phyloP scores from a whole-genome alignment of 53 echinoderm and acorn worm species.

The Arbacia lixula region DNA sequence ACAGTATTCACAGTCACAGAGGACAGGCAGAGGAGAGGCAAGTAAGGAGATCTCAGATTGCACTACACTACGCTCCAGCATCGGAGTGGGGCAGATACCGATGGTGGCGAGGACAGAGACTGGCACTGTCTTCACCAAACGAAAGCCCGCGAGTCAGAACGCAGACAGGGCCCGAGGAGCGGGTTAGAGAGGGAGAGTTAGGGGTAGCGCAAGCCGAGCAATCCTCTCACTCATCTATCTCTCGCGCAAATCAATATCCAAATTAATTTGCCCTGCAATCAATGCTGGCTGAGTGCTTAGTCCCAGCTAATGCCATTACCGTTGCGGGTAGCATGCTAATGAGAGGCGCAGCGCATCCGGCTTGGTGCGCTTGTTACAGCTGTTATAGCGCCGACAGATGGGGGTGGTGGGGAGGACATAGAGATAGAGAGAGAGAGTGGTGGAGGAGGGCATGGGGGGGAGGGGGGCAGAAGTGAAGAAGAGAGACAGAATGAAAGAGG shows the following conservation, averaged over 20 bases:
- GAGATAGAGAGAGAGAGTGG: not conserved
- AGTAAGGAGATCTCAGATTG: too few relatives aligned
- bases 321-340: constrained; percentile 58
- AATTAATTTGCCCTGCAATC: constrained; percentile 63
- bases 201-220: constrained; percentile 10
- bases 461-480: not conserved
- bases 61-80: too few relatives aligned
- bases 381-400: constrained; percentile 30
- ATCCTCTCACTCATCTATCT: constrained; percentile 45
- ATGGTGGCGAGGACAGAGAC: not conserved
- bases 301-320: constrained; percentile 58
- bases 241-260: constrained; percentile 56
- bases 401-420: not conserved
- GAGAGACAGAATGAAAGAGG: not conserved
- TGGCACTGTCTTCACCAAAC: not conserved
- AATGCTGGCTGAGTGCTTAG: constrained; percentile 59
- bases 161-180: too few relatives aligned
- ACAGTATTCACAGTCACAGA: too few relatives aligned
- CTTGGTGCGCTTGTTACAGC: constrained; percentile 47
- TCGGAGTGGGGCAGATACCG: too few relatives aligned
- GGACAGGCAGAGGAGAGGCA: too few relatives aligned
- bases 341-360: constrained; percentile 36
- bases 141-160: too few relatives aligned
- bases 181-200: constrained; percentile 16
- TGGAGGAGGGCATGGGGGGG: not conserved